These are phyloP conservation scores for Syngnathus scovelli DNA, from an alignment of 2,113 vertebrate species.

Conservation along the genomic window DNA sequence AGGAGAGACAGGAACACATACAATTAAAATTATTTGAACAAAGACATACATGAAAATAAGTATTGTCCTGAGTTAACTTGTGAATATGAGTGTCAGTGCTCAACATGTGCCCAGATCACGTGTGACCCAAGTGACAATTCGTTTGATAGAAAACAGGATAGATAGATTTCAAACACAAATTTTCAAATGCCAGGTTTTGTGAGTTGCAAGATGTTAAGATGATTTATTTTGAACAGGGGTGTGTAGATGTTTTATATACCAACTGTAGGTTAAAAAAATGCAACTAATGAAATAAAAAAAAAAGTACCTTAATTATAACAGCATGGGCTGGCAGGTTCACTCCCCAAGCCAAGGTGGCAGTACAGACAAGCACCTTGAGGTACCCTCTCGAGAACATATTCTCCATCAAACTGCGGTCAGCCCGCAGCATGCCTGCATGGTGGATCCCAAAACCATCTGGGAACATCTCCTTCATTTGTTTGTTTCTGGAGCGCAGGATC, in stretches of 20 bases:
- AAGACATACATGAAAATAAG: background rate
- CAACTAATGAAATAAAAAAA: background rate
- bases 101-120: no score
- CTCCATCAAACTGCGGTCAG: slow-evolving; percentile 91
- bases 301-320: slow-evolving; percentile 94
- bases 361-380: slow-evolving; percentile 92
- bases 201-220: background rate
- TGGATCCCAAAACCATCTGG: slow-evolving; percentile 96
- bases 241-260: background rate
- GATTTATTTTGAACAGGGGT: background rate
- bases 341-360: slow-evolving; percentile 95
- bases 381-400: slow-evolving; percentile 89
- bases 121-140: no score
- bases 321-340: slow-evolving; percentile 99
- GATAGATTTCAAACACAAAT: no score
- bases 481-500: slow-evolving; percentile 96
- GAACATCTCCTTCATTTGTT: slow-evolving; percentile 93
- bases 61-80: no score
- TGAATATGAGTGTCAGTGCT: no score
- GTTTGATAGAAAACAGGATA: no score
- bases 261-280: background rate
- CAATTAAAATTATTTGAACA: background rate
- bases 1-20: background rate
- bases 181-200: no score
- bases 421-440: slow-evolving; percentile 92